These are phyloP conservation scores for Scrobipalpa atriplicella DNA, from an alignment of 2,888 invertebrate species.

Conservation along the genomic window DNA sequence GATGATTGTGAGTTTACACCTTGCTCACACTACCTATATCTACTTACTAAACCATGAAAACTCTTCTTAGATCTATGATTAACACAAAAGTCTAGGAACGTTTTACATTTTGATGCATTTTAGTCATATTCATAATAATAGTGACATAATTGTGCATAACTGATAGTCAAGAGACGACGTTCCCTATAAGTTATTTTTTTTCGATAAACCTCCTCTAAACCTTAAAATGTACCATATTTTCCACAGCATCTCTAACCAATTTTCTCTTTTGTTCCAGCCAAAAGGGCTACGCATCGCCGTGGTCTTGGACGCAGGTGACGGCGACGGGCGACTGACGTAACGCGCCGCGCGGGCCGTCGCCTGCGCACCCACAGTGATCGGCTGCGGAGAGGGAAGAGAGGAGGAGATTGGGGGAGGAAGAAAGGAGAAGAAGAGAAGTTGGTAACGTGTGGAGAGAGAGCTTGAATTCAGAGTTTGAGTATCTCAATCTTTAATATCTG, in stretches of 20 bases:
- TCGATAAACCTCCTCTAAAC: too few species aligned
- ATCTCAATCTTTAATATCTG: background rate
- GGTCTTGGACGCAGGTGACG: constrained; percentile 86
- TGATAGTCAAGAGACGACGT: too few species aligned
- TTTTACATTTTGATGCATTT: too few species aligned
- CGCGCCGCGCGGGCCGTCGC: constrained; percentile 80
- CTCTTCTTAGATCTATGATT: too few species aligned
- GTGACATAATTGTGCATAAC: too few species aligned
- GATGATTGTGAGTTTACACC: too few species aligned
- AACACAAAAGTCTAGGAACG: too few species aligned
- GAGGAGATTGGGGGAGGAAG: background rate
- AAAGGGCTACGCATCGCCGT: constrained; percentile 84
- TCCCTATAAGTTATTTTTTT: too few species aligned
- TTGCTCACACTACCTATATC: too few species aligned
- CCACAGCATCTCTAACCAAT: constrained; percentile 33
- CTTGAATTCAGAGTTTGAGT: background rate
- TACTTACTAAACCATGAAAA: too few species aligned
- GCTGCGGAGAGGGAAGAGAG: constrained; percentile 27
- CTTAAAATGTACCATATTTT: too few species aligned
- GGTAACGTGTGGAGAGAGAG: background rate
- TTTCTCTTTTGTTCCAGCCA: constrained; percentile 75
- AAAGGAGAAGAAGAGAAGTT: background rate
- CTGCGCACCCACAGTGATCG: constrained; percentile 68
- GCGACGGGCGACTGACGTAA: constrained; percentile 86
- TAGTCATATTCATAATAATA: too few species aligned